Evolutionary conservation across 2,888 invertebrate genomes (phyloP), one percentile per base, ranked within the genome.

Genomic region (Periphyllus acericola): DNA sequence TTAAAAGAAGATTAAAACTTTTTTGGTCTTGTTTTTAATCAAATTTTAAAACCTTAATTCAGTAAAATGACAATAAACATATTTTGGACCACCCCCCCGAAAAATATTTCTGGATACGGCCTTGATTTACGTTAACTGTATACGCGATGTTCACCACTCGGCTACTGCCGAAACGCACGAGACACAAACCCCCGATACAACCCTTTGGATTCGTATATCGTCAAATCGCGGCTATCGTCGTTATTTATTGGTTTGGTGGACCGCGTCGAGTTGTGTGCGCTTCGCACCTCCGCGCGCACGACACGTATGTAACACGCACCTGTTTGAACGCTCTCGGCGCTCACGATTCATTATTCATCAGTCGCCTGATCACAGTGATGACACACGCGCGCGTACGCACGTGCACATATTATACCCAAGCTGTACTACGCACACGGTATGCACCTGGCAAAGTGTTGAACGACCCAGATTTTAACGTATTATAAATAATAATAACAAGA

Each of bases 271-370:
- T 68, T 19, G 72, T 36, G 36, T 66, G 21, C 68, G 19, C 21
- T 80, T 81, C 81, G 32, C 83, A n/a, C 83, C n/a, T 83, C 55
- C 25, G 11, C n/a, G n/a, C 3, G 8, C 60, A n/a, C 21, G 55
- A 55, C 14, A 19, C 5, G 25, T 25, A 60, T 60, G 0, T 29
- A 60, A 25, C 17, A 25, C 75, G 68, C 76, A 76, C 84, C 84
- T 84, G 84, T 84, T 84, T 68, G 84, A 84, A 66, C 84, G 14
- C 66, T 11, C 66, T 11, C 6, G 25, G 32, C 29, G 19, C 74
- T 74, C 46, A 32, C n/a, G 83, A 75, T 83, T 66, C 68, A 76
- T 84, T 84, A 76, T 84, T 76, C 84, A 68, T 46, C 76, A 40
- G 75, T 76, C 84, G 21, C 21, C 66, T 71, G 55, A 82, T n/a